Evolutionary conservation across 2,797 vertebrate species (phyloP).

Genomic region (Philypnodon macrostomus): DNA sequence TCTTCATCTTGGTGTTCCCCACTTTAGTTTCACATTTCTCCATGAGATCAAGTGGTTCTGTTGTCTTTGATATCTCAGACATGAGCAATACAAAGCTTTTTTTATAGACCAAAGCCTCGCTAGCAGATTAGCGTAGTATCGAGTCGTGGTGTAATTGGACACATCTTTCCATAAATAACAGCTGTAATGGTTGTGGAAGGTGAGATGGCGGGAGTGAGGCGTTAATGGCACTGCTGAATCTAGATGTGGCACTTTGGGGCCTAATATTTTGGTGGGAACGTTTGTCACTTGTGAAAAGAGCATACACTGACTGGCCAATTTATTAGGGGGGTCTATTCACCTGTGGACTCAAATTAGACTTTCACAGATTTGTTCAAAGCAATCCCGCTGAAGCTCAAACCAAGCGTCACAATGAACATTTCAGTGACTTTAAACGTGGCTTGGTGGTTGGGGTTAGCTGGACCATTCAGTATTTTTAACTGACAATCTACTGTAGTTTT

Average conservation of each 20-base stretch:
- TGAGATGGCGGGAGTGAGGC: slow-evolving; percentile 13
- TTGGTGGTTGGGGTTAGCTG: too few species aligned
- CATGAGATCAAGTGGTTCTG: slow-evolving; percentile 44
- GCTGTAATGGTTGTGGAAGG: slow-evolving; percentile 2
- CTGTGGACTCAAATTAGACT: too few species aligned
- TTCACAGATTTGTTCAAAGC: too few species aligned
- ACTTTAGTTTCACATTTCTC: slow-evolving; percentile 37
- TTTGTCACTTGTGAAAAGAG: slow-evolving; percentile 2
- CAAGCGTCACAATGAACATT: too few species aligned
- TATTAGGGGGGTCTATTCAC: too few species aligned
- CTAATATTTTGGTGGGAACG: slow-evolving; percentile 12
- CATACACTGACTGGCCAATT: too few species aligned
- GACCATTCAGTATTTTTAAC: too few species aligned
- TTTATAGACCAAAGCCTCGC: slow-evolving; percentile 31
- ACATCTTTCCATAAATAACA: slow-evolving; percentile 18
- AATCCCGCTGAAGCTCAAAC: too few species aligned
- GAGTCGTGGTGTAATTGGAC: slow-evolving; percentile 27
- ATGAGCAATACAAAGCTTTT: slow-evolving; percentile 31
- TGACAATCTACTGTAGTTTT: too few species aligned
- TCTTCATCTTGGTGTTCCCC: slow-evolving; percentile 18
- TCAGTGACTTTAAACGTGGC: too few species aligned
- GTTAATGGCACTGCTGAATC: slow-evolving; percentile 6
- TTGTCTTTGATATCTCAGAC: slow-evolving; percentile 48
- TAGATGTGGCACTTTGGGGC: slow-evolving; percentile 7
- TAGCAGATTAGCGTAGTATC: slow-evolving; percentile 33